Conservation (phyloP, 2,888 invertebrate species). For the Drosophila macrospina region DNA sequence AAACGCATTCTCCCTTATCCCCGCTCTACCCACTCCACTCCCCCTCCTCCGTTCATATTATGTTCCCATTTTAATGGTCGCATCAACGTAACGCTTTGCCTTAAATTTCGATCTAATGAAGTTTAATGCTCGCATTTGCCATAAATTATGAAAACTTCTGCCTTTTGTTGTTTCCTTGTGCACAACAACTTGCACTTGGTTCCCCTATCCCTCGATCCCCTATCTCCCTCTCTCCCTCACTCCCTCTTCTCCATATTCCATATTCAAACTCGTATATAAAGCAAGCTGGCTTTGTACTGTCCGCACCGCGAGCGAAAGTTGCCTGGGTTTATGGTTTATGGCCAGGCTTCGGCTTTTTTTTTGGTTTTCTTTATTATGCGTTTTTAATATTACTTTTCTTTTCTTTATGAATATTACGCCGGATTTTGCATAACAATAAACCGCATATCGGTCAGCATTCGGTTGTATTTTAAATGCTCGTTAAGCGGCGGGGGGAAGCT, state of each 20-base stretch:
- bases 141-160: conserved; percentile 71
- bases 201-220: not conserved
- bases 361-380: conserved; percentile 52
- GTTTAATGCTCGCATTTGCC: conserved; percentile 80
- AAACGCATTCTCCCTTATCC: not conserved
- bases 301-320: conserved; percentile 48
- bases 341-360: conserved; percentile 38
- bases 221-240: too few species aligned
- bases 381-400: conserved; percentile 75
- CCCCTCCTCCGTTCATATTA: conserved; percentile 11
- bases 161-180: conserved; percentile 55
- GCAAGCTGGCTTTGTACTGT: conserved; percentile 45
- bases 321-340: conserved; percentile 50
- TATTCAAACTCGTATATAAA: conserved; percentile 31
- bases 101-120: conserved; percentile 80
- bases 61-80: conserved; percentile 68
- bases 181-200: conserved; percentile 57
- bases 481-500: conserved; percentile 23
- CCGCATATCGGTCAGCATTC: conserved; percentile 73
- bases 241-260: not conserved
- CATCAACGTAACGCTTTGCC: conserved; percentile 70
- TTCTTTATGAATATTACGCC: conserved; percentile 54
- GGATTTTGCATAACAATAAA: conserved; percentile 77
- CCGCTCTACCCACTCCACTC: too few species aligned
- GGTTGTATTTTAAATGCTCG: conserved; percentile 44